Base-by-base conservation (phyloP, 2,888 invertebrate genomes). In the Rhamnusium bicolor region DNA sequence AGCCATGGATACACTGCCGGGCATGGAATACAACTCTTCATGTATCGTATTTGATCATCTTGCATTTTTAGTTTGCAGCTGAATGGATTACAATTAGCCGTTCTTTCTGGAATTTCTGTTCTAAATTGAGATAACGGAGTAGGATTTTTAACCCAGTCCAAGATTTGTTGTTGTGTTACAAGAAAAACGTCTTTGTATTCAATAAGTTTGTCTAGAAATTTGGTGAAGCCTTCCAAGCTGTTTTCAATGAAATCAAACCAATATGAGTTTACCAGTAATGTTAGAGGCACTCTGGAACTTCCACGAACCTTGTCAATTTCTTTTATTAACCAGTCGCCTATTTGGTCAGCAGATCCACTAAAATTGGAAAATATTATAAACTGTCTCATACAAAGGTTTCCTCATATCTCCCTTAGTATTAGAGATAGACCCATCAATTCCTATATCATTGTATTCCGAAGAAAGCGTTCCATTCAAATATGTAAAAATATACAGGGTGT, bases 1-100 rank as follows among this genome's bases (percentile, higher is more conserved):
- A 89, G 60, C 89, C 89, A 89, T 32, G 90, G 90, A 77, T 88
- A 90, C 0, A 79, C 80, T 2, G 79, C 61, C 1, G 90, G 90
- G 74, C 90, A 90, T 2, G 73, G 10, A 7, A 78, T 81, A 75
- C 90, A 90, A 4, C 85, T 82, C 10, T 73, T 81, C 87, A 89
- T 88, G 76, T 87, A 86, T 71, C 87, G 84, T 3, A 75, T 79
- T 63, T 84, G 80, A 5, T 79, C 80, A 5, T 74, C 73, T 10
- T 54, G 82, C 40, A 12, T n/a, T 16, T 67, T 29, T 32, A 87
- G 75, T 29, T 46, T 60, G 73, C 88, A 88, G 10, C 66, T 79
- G 3, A 73, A 40, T 16, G 82, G 69, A 0, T 27, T 66, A 66
- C 86, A 86, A 6, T 68, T 62, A 1, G 73, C 71, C 12, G 68